Base-by-base conservation (phyloP, 2,888 invertebrate species). In the Hermodice carunculata region DNA sequence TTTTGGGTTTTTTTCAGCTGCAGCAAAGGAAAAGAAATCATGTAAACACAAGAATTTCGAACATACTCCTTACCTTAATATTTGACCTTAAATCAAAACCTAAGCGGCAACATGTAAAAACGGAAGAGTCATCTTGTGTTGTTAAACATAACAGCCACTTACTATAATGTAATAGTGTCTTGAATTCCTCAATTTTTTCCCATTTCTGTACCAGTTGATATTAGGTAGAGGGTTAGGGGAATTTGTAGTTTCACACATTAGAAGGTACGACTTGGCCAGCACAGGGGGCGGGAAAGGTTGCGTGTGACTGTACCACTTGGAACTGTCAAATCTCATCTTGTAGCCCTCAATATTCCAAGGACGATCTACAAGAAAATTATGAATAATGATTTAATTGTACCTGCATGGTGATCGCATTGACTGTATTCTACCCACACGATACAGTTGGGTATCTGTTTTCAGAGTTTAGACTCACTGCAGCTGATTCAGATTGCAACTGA, bases 161-260 rank as follows among this genome's bases (percentile, higher is more conserved):
- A 75, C 75, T 44, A 75, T 75, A 58, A 75, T 75, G 61, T 74
- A 75, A 58, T 66, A 75, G 61, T 71, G 67, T 31, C 59, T 61
- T 49, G 48, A 69, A 64, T 74, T 75, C 52, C 54, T 51, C 24
- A 75, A 48, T 43, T 54, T 51, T 37, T 60, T 56, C 42, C 69
- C 71, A 52, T 71, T 66, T 44, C 61, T 51, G 56, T 66, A 72
- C 75, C 75, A 75, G 22, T 61, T 54, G 31, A 75, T 69, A 42
- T 59, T 56, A 37, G 74, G 74, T 32, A 74, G 49, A 3, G 73
- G 75, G 37, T 65, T 71, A 29, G 73, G 71, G 2, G 63, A 32
- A 14, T 73, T 73, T 24, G 66, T 61, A n/a, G 74, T 75, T 64
- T 75, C 70, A 61, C 74, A 75, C 67, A 75, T 73, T 44, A 75